Base-by-base conservation (phyloP, 2,888 invertebrate genomes). In the Pristionchus entomophagus region DNA sequence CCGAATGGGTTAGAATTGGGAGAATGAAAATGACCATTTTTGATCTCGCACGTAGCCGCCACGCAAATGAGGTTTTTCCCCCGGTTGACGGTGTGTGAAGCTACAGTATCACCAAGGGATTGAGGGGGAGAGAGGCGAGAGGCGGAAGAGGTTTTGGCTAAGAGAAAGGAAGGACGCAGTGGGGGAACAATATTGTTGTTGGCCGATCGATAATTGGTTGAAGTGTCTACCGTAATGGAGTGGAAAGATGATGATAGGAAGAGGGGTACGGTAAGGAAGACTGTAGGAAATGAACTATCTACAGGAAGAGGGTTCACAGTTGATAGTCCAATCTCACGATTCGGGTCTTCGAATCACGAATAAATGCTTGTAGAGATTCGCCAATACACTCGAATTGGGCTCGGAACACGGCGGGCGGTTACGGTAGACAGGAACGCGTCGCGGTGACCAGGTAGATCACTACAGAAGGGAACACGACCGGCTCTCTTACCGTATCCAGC, bases 331-430 rank as follows among this genome's bases (percentile, higher is more conserved):
- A 69, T 69, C 38, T 69, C 38, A 38, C 69, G 35, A 69, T 69
- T 69, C 69, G 69, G 69, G 32, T 29, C 22, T 65, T 73, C 73
- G 73, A 73, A 73, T 73, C 73, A 41, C 73, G n/a, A 8, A n/a
- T 41, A 14, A 14, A 45, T 73, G 73, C n/a, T 73, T 73, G 73
- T 38, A n/a, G 41, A n/a, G 41, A 26, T n/a, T 26, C 73, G 26
- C 73, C 73, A 73, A 73, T 22, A 73, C 73, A 73, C 73, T n/a
- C 22, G 73, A 73, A 73, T n/a, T 73, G 73, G 73, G 45, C 73
- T n/a, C 73, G 32, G 45, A 0, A 73, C 45, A 73, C 41, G 73
- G 73, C 45, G 41, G 14, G 6, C 14, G 73, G 26, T 73, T 73
- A 73, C 73, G 73, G 73, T 73, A 73, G 73, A 5, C n/a, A 73